Base-by-base conservation (phyloP, 2,797 vertebrate genomes). In the Erpetoichthys calabaricus region DNA sequence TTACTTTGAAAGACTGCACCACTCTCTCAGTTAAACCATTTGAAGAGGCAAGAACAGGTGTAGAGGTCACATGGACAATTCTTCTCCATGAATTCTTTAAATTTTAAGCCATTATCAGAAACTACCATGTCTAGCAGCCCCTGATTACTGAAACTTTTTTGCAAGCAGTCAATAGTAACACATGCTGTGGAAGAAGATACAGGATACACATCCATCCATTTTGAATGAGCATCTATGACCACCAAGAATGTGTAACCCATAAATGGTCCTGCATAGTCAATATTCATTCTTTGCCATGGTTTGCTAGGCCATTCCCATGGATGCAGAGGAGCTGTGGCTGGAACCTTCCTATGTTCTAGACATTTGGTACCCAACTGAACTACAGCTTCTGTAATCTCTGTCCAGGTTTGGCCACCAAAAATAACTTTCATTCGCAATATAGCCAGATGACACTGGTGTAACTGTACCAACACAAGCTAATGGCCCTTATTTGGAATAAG, bases 341-440 rank as follows among this genome's bases (percentile, higher is more conserved):
- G 63, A 25, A 53, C 7, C 4, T 63, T 65, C 7, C 47, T 52
- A 47, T 63, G 10, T 52, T 68, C 45, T 7, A 63, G 66, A 9
- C 62, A 67, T 5, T 50, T 45, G 8, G 41, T 7, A 45, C 61
- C 59, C 25, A 8, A 44, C 55, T 62, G 53, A 7, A 64, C 58
- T 44, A 58, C 54, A 3, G 5, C 49, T 44, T 57, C 58, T 4
- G 62, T 59, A 42, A 25, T 68, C 61, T 3, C 2, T 4, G 41
- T 65, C 61, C 53, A 62, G 53, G 3, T 45, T 7, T 2, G 57
- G 50, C 53, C 59, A 53, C 62, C 60, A 63, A 42, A 61, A 45
- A 3, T 62, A 62, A 45, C 60, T n/a, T 69, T 71, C 62, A 71
- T 69, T 9, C 8, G 5, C 5, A 57, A 64, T 44, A 60, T 62